Conservation (phyloP, 2,888 invertebrate species). For the Dolichopus griseipennis region DNA sequence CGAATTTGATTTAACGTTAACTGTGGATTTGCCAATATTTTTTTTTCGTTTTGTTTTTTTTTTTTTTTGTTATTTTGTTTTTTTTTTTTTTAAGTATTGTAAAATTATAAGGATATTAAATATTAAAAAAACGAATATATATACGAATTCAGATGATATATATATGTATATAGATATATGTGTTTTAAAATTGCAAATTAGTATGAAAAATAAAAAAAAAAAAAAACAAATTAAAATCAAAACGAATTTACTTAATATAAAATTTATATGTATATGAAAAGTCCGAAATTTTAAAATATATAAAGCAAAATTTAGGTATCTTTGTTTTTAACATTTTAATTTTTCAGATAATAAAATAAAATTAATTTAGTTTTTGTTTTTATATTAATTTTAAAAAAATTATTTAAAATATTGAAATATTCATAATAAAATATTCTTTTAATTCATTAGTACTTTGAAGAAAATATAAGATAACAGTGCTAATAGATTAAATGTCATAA, state of each 20-base stretch:
- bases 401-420: too few species aligned
- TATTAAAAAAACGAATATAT: background rate
- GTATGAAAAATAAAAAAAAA: background rate
- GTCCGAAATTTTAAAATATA: background rate
- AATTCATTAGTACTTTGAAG: too few species aligned
- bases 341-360: too few species aligned
- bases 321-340: too few species aligned
- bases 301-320: background rate
- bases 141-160: background rate
- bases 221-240: background rate
- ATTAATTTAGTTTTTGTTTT: too few species aligned
- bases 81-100: background rate
- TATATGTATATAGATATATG: conserved; percentile 10
- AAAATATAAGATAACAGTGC: too few species aligned
- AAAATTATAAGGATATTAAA: background rate
- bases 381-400: too few species aligned
- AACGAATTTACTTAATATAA: background rate
- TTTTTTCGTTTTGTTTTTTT: background rate
- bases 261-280: background rate
- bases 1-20: conserved; percentile 45
- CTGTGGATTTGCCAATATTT: conserved; percentile 44
- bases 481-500: too few species aligned
- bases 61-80: too few species aligned
- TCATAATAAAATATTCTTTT: too few species aligned
- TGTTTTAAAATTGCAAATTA: background rate